Percentiles rank a stretch among this genome's conserved stretches.
Evolutionary conservation across 2,113 vertebrate genomes (phyloP).

Genomic region (Tragelaphus scriptus): DNA sequence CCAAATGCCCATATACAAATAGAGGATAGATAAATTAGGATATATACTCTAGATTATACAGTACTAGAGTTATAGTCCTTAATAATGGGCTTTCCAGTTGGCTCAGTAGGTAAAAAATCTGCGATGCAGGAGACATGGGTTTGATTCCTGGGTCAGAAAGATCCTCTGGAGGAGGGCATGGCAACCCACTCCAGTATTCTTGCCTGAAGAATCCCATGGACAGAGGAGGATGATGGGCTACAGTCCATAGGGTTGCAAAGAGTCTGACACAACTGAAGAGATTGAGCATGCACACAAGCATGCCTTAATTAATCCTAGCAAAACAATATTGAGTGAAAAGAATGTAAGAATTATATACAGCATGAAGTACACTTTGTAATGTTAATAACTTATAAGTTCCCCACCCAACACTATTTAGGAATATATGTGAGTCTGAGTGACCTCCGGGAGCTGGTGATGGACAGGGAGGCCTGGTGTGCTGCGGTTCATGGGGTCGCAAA

Average conservation of each 20-base stretch:
- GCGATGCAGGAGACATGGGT: rapidly evolving
- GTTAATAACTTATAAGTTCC: background rate
- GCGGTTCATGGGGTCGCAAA: no score
- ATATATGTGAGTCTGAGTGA: no score
- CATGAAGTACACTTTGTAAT: background rate
- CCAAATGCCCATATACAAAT: background rate
- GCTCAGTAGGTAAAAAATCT: background rate
- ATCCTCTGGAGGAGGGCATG: background rate
- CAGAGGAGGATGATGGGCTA: background rate
- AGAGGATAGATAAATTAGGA: background rate
- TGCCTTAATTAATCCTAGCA: background rate
- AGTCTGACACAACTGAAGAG: rapidly evolving
- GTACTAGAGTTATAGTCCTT: background rate
- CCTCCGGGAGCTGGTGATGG: no score
- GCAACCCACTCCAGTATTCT: background rate
- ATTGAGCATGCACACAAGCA: background rate
- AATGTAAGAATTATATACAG: background rate
- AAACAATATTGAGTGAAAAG: background rate
- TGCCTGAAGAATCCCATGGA: background rate
- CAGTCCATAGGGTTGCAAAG: background rate
- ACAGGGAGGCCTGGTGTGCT: no score
- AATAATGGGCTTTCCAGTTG: background rate
- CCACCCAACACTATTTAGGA: background rate
- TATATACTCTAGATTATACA: background rate
- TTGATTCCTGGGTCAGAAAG: background rate